A percentile compares a stretch with the other conserved stretches of the same genome.
Conservation (phyloP, 1,140 invertebrate genomes). For the Seison nebaliae region DNA sequence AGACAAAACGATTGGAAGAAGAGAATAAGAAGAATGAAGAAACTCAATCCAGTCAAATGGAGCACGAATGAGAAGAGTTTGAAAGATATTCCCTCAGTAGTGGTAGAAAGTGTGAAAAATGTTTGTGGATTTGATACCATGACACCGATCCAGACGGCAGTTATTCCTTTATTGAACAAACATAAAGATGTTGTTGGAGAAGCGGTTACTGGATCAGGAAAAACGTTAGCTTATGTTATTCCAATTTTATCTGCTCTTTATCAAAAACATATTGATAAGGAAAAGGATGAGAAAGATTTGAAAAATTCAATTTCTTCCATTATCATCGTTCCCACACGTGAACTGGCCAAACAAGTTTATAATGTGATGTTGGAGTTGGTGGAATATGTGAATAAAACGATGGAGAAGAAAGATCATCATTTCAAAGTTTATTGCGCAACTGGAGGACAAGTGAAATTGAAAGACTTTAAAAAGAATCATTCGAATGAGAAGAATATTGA, state of each 20-base stretch:
- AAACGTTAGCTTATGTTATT: constrained; percentile 73
- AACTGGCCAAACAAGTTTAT: constrained; percentile 61
- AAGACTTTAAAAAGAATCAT: too few relatives aligned
- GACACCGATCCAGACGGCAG: constrained; percentile 9
- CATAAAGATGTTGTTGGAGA: constrained; percentile 85
- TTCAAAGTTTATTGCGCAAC: too few relatives aligned
- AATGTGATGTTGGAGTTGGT: constrained; percentile 43
- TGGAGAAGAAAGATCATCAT: too few relatives aligned
- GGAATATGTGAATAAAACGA: constrained; percentile 24
- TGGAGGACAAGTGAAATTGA: too few relatives aligned
- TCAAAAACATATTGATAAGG: constrained; percentile 30
- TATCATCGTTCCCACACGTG: constrained; percentile 68
- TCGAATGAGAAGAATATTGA: too few relatives aligned
- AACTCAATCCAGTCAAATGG: too few relatives aligned
- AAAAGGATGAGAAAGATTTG: constrained; percentile 36
- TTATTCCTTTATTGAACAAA: constrained; percentile 25
- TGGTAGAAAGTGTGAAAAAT: too few relatives aligned
- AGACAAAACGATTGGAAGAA: too few relatives aligned
- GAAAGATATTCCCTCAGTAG: too few relatives aligned
- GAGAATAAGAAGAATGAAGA: too few relatives aligned
- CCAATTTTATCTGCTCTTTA: constrained; percentile 59
- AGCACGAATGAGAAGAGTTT: too few relatives aligned
- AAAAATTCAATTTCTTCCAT: constrained; percentile 39
- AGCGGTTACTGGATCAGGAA: constrained; percentile 82
- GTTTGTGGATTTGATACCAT: constrained; percentile 10